phyloP scores from a whole-genome alignment of 2,797 vertebrate genomes.

The Limnodromus scolopaceus region DNA sequence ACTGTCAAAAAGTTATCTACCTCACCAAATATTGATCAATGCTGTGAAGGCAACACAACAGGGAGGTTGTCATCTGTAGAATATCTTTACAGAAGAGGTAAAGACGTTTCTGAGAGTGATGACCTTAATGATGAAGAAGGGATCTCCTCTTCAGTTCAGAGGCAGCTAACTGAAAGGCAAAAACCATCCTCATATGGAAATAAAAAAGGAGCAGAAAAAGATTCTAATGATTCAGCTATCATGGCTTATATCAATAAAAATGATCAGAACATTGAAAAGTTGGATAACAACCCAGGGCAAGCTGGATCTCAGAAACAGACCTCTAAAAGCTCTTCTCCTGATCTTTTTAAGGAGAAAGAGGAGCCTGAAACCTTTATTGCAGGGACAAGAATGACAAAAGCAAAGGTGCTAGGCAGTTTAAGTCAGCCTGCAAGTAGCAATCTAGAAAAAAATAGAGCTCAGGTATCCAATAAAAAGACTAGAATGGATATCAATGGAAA shows the following conservation, averaged over 20 bases:
- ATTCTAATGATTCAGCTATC: neutral
- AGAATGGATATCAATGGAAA: slow-evolving; percentile 36
- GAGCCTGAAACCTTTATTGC: slow-evolving; percentile 37
- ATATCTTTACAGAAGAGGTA: slow-evolving; percentile 62
- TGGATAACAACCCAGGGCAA: neutral
- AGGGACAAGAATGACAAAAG: slow-evolving; percentile 70
- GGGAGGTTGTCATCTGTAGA: slow-evolving; percentile 81
- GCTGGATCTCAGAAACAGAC: slow-evolving; percentile 31
- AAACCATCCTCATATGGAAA: neutral
- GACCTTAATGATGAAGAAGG: slow-evolving; percentile 66
- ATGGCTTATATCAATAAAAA: slow-evolving; percentile 54
- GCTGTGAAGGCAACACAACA: slow-evolving; percentile 43
- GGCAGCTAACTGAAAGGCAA: slow-evolving; percentile 57
- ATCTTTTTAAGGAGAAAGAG: slow-evolving; percentile 50
- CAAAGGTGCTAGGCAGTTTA: slow-evolving; percentile 40
- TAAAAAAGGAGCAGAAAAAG: slow-evolving; percentile 10
- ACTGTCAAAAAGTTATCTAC: slow-evolving; percentile 75
- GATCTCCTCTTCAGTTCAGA: slow-evolving; percentile 69
- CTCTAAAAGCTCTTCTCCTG: slow-evolving; percentile 24
- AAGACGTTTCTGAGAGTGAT: slow-evolving; percentile 15
- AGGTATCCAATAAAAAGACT: slow-evolving; percentile 37
- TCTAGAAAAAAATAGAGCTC: slow-evolving; percentile 58
- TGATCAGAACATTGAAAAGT: slow-evolving; percentile 38
- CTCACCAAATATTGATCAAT: slow-evolving; percentile 53
- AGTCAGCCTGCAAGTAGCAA: slow-evolving; percentile 12